Base-by-base conservation (phyloP, 2,113 vertebrate genomes). In the Taurulus bubalis region DNA sequence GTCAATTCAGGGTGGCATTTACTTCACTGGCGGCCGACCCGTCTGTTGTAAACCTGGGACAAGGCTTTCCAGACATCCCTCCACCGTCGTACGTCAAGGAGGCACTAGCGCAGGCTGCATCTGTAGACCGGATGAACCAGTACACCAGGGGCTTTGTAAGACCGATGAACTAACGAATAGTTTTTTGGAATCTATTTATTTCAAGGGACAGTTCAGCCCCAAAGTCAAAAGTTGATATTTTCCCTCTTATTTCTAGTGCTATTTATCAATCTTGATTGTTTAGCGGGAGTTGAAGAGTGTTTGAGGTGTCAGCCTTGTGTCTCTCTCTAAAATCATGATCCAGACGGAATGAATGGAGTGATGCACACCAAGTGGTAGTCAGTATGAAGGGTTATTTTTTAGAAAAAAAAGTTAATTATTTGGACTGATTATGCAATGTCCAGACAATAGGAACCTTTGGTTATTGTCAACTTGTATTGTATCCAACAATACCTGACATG, bases 81-180 rank as follows among this genome's bases (percentile, higher is more conserved):
- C 97, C 97, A 83, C 98, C 98, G 64, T 82, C 82, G 6, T 97
- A 99, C 8, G 87, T 99, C 49, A 97, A 96, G 86, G 96, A 99
- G 79, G 96, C 94, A 1, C 92, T 99, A 3, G 95, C 95, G 20
- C 94, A 96, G 71, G 95, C 92, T n/a, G 93, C 94, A 16, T 84
- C 94, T 28, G 89, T 94, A 47, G 97, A 99, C 91, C 87, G 45
- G 67, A 72, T 98, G 90, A 99, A 99, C 90, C 98, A 99, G 91
- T 99, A 99, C 85, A 99, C 98, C 0, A 93, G 97, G 82, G 96
- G 97, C 81, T 99, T 97, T 94, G 98, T 99, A 95, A 96, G 97
- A 78, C 34, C 22, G 0, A 63, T 42, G 8, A 15, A 16, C 28
- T 53, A 53, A 12, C 10, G 12, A 10, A 47, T 22, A 8, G 24